phyloP scores from a whole-genome alignment of 2,113 vertebrate genomes.

The Physeter macrocephalus region DNA sequence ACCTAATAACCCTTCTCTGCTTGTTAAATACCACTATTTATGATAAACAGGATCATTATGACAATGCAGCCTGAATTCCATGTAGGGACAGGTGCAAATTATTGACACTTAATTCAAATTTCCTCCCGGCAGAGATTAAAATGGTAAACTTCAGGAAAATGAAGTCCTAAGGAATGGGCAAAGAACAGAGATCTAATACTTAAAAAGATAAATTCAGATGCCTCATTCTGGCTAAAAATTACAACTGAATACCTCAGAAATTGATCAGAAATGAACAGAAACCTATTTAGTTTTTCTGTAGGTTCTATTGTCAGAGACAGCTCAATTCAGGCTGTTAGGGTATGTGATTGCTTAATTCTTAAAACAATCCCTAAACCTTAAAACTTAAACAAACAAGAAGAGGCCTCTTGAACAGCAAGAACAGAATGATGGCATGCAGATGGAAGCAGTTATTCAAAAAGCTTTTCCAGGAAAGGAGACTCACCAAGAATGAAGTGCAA shows the following conservation, averaged over 20 bases:
- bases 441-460: neutral
- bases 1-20: neutral
- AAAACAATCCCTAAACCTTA: neutral
- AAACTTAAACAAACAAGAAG: neutral
- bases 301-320: neutral
- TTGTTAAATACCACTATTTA: neutral
- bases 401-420: neutral
- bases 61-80: neutral
- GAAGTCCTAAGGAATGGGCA: neutral
- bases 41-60: neutral
- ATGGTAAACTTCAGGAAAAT: neutral
- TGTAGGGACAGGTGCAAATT: neutral
- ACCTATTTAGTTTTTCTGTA: neutral
- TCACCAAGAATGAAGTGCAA: neutral
- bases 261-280: neutral
- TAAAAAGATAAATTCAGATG: neutral
- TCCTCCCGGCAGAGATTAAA: neutral
- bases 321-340: neutral
- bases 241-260: neutral
- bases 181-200: neutral
- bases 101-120: neutral
- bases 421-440: accelerated
- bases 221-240: neutral
- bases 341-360: neutral
- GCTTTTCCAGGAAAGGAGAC: neutral